These are phyloP conservation scores for Corythaeola cristata DNA, from an alignment of 2,113 vertebrate genomes.

Conservation along the genomic window DNA sequence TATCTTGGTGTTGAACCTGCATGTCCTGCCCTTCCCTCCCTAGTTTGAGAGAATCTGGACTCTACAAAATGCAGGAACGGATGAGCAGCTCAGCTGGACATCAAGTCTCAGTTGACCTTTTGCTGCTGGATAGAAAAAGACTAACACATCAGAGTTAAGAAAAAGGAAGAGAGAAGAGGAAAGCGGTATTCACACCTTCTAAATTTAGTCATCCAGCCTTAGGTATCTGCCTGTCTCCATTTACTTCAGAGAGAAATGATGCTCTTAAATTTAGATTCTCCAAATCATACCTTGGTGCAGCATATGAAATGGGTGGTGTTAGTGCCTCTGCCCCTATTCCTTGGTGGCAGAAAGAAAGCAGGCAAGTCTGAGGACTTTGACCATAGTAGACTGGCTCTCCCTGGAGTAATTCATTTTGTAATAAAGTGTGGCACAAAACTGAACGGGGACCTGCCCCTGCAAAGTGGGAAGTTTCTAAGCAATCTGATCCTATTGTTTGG, in stretches of 20 bases:
- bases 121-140: neutral
- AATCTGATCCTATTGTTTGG: neutral
- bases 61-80: neutral
- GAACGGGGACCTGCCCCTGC: neutral
- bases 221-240: neutral
- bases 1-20: neutral
- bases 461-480: neutral
- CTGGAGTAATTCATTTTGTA: neutral
- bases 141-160: neutral
- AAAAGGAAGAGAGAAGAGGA: neutral
- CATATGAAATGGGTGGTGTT: neutral
- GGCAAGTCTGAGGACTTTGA: neutral
- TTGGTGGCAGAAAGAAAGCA: neutral
- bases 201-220: slow-evolving; percentile 9
- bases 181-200: neutral
- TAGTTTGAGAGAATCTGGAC: neutral
- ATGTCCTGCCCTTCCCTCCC: neutral
- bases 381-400: neutral
- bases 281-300: neutral
- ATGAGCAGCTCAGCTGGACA: neutral
- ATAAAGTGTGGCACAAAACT: neutral
- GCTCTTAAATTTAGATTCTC: neutral
- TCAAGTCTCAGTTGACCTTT: neutral
- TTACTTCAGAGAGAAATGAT: neutral
- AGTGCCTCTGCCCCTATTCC: neutral